Base-by-base conservation (phyloP, 2,888 invertebrate species). In the Toxonevra muliebris region DNA sequence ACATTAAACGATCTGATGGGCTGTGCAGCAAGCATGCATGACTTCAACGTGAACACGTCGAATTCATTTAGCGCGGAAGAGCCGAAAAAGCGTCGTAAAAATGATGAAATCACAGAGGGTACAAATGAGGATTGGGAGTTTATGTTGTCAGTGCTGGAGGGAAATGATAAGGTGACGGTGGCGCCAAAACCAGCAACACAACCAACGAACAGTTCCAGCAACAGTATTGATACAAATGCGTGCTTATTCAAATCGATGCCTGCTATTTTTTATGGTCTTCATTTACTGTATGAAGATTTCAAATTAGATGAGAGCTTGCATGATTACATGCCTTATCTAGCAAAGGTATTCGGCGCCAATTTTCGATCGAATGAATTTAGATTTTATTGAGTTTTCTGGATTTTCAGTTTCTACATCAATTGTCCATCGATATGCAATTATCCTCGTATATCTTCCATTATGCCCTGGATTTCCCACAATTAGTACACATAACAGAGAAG, bases 241-340 rank as follows among this genome's bases (percentile, higher is more conserved):
- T 81, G 90, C 1, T 85, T 96, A 2, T 95, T 93, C 76, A 88
- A 90, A 0, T 90, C 92, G 76, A 88, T 93, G 12, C 88, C 93
- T 8, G 87, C 92, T 63, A 88, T 96, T 42, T 87, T 96, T 66
- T 94, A 91, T 80, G 88, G 93, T 0, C 87, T 97, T 45, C 97
- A 97, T 86, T 86, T 97, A 42, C 87, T 96, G 0, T 97, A 97
- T 78, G 97, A 97, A 87, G 96, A 97, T 80, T 87, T 95, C 5
- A 97, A 97, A 81, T 83, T 97, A 66, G 93, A 95, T 77, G 88
- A 89, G 0, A 86, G 93, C 0, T 85, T 92, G 73, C 88, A 88
- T 58, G 90, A 90, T 66, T 90, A 92, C 74, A 82, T 94, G 70
- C 88, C 89, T 64, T 87, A 90, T 0, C 80, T 97, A 52, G 92